phyloP scores from a whole-genome alignment of 2,888 invertebrate species.

The Tipula unca region DNA sequence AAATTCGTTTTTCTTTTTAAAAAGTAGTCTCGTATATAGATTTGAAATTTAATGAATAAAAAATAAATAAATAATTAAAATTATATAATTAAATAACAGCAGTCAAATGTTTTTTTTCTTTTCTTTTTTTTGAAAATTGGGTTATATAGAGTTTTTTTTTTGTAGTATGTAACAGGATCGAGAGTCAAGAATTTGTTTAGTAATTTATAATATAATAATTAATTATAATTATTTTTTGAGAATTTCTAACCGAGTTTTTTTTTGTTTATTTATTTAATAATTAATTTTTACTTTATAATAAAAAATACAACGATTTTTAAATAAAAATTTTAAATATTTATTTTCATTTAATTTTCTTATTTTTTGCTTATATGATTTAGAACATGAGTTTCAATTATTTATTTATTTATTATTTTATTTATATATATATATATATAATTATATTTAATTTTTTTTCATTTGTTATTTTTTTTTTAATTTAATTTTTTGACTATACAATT shows the following conservation, averaged over 20 bases:
- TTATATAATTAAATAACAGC: neutral
- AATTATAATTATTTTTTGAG: neutral
- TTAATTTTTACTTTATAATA: slow-evolving; percentile 22
- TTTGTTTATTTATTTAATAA: slow-evolving; percentile 22
- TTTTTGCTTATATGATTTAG: slow-evolving; percentile 23
- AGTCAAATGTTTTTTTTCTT: neutral
- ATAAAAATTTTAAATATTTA: slow-evolving; percentile 20
- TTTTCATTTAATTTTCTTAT: slow-evolving; percentile 20
- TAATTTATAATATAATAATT: slow-evolving; percentile 1
- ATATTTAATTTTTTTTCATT: neutral
- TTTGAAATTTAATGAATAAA: neutral
- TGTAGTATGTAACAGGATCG: neutral
- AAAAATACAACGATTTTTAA: neutral
- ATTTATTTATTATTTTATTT: slow-evolving; percentile 17
- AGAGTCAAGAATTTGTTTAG: neutral
- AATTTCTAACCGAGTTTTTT: slow-evolving; percentile 18
- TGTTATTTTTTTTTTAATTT: slow-evolving; percentile 17
- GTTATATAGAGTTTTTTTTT: neutral
- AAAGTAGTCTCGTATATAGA: neutral
- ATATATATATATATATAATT: slow-evolving; percentile 15
- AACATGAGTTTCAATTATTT: slow-evolving; percentile 25
- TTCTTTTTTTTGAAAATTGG: no score
- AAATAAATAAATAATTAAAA: neutral
- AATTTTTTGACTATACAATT: neutral
- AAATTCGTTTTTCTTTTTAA: neutral